Evolutionary conservation across 2,797 vertebrate genomes (phyloP), one percentile per base, ranked within the genome.

Genomic region (Zalophus californianus): DNA sequence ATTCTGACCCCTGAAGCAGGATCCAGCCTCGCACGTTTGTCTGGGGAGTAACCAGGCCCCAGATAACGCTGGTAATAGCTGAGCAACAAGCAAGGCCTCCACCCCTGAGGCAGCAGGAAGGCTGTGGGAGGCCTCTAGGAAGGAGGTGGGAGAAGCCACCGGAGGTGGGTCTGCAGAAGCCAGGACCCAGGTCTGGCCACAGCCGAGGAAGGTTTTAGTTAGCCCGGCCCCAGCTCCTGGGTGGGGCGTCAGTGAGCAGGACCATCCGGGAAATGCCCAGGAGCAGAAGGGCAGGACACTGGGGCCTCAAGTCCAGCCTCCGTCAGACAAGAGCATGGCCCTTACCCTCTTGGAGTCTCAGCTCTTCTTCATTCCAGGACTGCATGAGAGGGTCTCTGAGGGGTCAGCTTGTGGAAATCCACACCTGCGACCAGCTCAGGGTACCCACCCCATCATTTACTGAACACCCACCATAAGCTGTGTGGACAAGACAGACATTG

Each of bases 101-200:
- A 13, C 3, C 64, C 50, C 18, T 48, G 16, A 18, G 72, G 48
- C 35, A 6, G 75, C 5, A 8, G 77, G 54, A 88, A 44, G 78
- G 35, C 32, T 16, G 16, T 14, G 10, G n/a, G n/a, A 41, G 38
- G 15, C 38, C 80, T 52, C 7, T 25, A 11, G 77, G 56, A 44
- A 73, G n/a, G 27, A 77, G 90, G 38, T 68, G 83, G 41, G 83
- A 73, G 20, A 44, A 70, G n/a, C 44, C 83, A 3, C 29, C 38
- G 14, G 60, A 44, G 5, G 2, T 1, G 1, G 35, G 25, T 38
- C 41, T 18, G 9, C 21, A 41, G 80, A 56, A 60, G 10, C 29
- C 27, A 5, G 60, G 56, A 16, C 23, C 0, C 0, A 14, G 18
- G 35, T 72, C 78, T 44, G 48, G 29, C 32, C 21, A 27, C 44